Percentiles rank a stretch among this genome's conserved stretches.
Conservation (phyloP, 37 sponge, comb jelly and placozoan species). For the Amphimedon queenslandica region DNA sequence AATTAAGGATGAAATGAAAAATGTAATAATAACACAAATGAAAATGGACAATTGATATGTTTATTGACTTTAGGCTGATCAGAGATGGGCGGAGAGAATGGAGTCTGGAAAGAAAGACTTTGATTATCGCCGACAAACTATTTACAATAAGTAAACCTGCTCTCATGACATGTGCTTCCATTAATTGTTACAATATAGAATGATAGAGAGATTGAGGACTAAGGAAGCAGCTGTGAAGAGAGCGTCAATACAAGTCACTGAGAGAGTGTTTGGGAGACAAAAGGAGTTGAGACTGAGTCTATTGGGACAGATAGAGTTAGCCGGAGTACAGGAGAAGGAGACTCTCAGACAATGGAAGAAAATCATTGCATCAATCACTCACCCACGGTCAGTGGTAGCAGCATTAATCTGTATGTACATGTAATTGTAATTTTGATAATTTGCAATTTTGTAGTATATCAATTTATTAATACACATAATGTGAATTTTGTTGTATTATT, state of each 20-base stretch:
- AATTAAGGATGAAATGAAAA: constrained; percentile 69
- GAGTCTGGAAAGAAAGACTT: constrained; percentile 42
- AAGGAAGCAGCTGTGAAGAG: constrained; percentile 24
- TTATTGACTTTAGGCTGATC: constrained; percentile 45
- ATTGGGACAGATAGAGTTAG: constrained; percentile 35
- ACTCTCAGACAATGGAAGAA: constrained; percentile 56
- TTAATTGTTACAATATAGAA: constrained; percentile 21
- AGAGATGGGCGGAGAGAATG: constrained; percentile 34
- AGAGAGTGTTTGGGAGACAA: constrained; percentile 40
- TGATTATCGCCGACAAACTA: constrained; percentile 18
- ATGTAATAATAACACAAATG: no score
- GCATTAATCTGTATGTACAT: no score
- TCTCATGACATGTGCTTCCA: background rate
- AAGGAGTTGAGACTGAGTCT: constrained; percentile 14
- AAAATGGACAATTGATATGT: no score
- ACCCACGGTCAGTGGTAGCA: no score
- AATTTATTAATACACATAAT: no score
- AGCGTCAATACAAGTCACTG: constrained; percentile 33
- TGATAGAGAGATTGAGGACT: constrained; percentile 28
- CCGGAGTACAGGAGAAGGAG: constrained; percentile 27
- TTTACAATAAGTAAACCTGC: constrained; percentile 34
- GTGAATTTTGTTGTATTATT: no score
- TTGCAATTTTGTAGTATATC: no score
- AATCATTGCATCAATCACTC: constrained; percentile 53
- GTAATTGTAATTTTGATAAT: no score